Conservation (phyloP, 2,113 vertebrate genomes). For the Perognathus longimembris region DNA sequence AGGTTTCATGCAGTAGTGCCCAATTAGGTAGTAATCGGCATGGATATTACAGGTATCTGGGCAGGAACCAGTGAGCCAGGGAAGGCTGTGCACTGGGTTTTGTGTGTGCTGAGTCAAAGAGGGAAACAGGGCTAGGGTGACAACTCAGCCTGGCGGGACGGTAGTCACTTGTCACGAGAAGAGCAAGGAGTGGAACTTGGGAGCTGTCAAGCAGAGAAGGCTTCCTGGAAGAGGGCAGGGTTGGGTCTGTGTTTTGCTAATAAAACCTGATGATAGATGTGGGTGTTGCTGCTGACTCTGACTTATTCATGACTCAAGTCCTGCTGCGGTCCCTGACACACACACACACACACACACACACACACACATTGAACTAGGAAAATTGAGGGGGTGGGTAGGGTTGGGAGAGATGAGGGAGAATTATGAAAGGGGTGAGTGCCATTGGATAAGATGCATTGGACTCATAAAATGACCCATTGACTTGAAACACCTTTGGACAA, state of each 20-base stretch:
- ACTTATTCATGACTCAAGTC: neutral
- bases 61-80: too few species aligned
- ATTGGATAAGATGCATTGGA: too few species aligned
- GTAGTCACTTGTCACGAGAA: neutral
- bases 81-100: neutral
- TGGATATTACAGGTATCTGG: fast-evolving
- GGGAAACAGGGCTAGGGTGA: neutral
- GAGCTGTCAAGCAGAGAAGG: neutral
- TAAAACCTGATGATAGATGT: neutral
- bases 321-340: neutral
- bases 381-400: too few species aligned
- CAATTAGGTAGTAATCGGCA: neutral
- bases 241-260: neutral
- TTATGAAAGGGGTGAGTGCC: too few species aligned
- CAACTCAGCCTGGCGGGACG: neutral
- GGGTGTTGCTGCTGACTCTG: neutral
- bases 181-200: neutral
- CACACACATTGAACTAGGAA: too few species aligned
- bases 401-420: too few species aligned
- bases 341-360: too few species aligned
- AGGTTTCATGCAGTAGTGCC: neutral
- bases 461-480: too few species aligned
- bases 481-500: too few species aligned
- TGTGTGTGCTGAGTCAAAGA: neutral
- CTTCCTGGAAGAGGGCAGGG: constrained; percentile 20